These are phyloP conservation scores for Ameiurus melas DNA, from an alignment of 2,113 vertebrate genomes.

Conservation along the genomic window DNA sequence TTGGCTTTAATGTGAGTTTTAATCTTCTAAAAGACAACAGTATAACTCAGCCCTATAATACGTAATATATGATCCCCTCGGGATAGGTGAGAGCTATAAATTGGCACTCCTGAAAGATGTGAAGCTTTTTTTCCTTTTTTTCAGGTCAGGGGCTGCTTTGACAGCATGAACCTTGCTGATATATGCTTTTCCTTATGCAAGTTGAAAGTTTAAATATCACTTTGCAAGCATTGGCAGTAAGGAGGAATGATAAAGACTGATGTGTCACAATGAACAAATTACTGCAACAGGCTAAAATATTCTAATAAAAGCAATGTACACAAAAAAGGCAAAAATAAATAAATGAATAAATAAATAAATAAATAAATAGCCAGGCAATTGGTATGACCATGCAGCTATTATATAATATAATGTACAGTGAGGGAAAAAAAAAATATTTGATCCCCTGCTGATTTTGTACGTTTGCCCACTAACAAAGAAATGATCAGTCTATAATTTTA, in stretches of 20 bases:
- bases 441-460: no score
- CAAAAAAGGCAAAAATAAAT: not conserved
- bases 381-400: not conserved
- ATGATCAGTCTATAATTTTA: no score
- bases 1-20: slow-evolving; percentile 7
- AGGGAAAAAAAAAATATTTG: no score
- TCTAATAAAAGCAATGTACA: not conserved
- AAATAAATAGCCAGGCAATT: not conserved
- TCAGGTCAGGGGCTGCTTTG: slow-evolving; percentile 25
- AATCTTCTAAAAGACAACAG: slow-evolving; percentile 39
- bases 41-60: slow-evolving; percentile 26
- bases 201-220: slow-evolving; percentile 21
- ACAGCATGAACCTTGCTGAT: slow-evolving; percentile 40
- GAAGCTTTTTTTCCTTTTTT: slow-evolving; percentile 13
- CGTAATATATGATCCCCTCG: slow-evolving; percentile 44
- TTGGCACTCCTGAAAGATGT: slow-evolving; percentile 40
- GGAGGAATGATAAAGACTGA: not conserved
- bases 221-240: not conserved
- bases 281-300: not conserved
- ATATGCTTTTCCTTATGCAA: slow-evolving; percentile 16
- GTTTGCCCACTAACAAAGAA: no score
- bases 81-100: slow-evolving; percentile 40
- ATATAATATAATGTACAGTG: not conserved
- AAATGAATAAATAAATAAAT: not conserved
- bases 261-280: not conserved